Base-by-base conservation (phyloP, 2,888 invertebrate genomes). In the Sinodicranocentrus sp. region DNA sequence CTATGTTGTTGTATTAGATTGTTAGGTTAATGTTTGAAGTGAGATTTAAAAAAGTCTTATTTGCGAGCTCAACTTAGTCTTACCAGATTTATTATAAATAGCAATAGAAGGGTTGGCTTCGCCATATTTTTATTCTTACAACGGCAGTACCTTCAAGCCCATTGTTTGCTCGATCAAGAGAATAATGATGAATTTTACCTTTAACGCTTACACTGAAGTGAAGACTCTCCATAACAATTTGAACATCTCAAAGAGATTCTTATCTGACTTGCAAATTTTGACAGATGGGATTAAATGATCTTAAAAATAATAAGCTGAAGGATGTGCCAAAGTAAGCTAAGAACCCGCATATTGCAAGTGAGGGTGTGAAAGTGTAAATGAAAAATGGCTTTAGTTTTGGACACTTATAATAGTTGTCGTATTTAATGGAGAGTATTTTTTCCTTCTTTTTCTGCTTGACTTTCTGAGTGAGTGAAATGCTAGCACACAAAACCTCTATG, bases 321-420 rank as follows among this genome's bases (percentile, higher is more conserved):
- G 63, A 63, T 63, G 63, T 33, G 63, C 63, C 19, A 33, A 33
- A 63, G 19, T 57, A 21, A 23, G 21, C 21, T 33, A 33, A 19
- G n/a, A 17, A 3, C 17, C 63, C 19, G n/a, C 33, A 33, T 33
- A 33, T 63, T 15, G 26, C 23, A 63, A 28, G 21, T 21, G 63
- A 63, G 63, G 63, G 63, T 63, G 63, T 63, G 63, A 63, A 63
- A 63, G 25, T 25, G 48, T 48, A 63, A 28, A 63, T 63, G 63
- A 63, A 63, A 63, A 33, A 63, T 63, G 33, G 63, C 33, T 33
- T 63, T 13, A 33, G 5, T 63, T 33, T 63, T 63, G 28, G 33
- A 57, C 48, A 48, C 5, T 39, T 39, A 13, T 39, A 13, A 39
- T 39, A 8, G 39, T 8, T 8, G 39, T 39, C 6, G 39, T 39